A percentile compares a stretch with the other conserved stretches of the same genome.
phyloP scores from a whole-genome alignment of 1,140 invertebrate genomes.

The Drosophila sp. region DNA sequence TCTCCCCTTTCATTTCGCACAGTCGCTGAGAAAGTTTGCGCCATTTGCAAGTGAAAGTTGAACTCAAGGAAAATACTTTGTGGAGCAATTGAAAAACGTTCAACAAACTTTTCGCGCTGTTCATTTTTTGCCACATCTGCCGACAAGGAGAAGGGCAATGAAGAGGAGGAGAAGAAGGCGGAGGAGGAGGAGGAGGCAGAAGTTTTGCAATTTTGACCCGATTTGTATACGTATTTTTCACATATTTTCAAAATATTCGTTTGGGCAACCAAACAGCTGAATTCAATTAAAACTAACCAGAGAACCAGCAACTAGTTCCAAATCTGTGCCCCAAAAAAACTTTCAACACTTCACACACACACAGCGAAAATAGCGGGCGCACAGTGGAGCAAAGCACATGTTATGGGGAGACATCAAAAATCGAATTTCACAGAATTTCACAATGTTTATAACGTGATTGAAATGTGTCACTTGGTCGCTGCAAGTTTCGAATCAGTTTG shows the following conservation, averaged over 20 bases:
- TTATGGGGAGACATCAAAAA: too few species aligned
- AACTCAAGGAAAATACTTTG: conserved; percentile 71
- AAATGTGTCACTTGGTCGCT: too few species aligned
- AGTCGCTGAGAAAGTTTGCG: conserved; percentile 63
- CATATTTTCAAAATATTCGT: conserved; percentile 19
- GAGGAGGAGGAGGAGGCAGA: conserved; percentile 8
- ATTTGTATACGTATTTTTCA: conserved; percentile 32
- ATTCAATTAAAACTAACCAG: conserved; percentile 43
- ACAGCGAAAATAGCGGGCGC: not conserved
- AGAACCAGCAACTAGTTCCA: conserved; percentile 38
- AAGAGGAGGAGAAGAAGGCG: not conserved
- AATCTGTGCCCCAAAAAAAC: conserved; percentile 29
- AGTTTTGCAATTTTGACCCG: conserved; percentile 55
- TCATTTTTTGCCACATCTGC: conserved; percentile 49
- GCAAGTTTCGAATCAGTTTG: too few species aligned
- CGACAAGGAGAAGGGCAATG: not conserved
- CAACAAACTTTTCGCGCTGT: conserved; percentile 59
- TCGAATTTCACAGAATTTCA: too few species aligned
- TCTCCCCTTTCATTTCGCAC: conserved; percentile 15
- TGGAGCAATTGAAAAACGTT: conserved; percentile 74
- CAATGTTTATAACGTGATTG: too few species aligned
- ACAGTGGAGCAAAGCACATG: conserved; percentile 8
- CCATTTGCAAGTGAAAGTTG: conserved; percentile 69
- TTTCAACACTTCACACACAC: conserved; percentile 20
- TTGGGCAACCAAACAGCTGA: conserved; percentile 29